A percentile compares a stretch with the other conserved stretches of the same genome.
phyloP scores from a whole-genome alignment of 2,888 invertebrate species.

The Heteromyza rotundicornis region DNA sequence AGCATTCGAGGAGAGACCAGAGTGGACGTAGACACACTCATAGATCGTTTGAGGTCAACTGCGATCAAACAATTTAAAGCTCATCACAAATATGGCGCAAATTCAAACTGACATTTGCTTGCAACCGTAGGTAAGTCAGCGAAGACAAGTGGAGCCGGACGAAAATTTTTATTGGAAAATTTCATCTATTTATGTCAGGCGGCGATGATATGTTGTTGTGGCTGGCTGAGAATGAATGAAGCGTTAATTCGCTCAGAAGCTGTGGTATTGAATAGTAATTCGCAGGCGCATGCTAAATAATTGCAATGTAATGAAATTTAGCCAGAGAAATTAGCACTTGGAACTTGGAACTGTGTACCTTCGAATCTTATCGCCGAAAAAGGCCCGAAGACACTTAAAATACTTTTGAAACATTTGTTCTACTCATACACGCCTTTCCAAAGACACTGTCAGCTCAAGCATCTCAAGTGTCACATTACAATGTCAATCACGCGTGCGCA shows the following conservation, averaged over 20 bases:
- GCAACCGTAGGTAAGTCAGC: no score
- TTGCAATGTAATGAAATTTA: neutral
- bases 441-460: no score
- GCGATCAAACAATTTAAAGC: constrained; percentile 3
- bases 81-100: neutral
- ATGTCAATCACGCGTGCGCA: constrained; percentile 1
- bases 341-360: no score
- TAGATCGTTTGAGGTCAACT: neutral
- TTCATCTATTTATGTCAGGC: neutral
- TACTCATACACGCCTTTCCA: no score
- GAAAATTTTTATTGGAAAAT: no score
- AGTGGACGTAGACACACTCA: neutral
- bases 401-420: no score
- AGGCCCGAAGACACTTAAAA: no score
- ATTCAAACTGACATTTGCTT: no score
- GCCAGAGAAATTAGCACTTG: no score
- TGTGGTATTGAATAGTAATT: neutral
- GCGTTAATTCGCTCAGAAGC: neutral
- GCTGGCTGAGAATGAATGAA: neutral
- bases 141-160: no score
- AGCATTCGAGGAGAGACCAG: neutral
- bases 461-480: neutral
- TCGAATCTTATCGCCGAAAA: no score
- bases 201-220: no score
- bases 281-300: neutral